Evolutionary conservation across 2,888 invertebrate species (phyloP), one percentile per base, ranked within the genome.

Genomic region (Himalopsyche tibetana): DNA sequence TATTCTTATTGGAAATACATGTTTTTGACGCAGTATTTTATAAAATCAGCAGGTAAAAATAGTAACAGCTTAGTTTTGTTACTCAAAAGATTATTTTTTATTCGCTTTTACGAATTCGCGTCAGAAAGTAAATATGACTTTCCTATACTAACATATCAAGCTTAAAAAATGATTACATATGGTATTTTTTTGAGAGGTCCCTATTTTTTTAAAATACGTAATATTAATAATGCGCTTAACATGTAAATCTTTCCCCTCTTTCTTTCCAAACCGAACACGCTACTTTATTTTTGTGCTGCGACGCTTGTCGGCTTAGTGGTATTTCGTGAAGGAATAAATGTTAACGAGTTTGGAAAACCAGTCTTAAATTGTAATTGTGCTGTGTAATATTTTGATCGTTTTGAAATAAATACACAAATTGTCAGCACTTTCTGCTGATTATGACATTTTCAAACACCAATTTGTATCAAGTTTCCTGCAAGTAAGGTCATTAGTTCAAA

Each of bases 351-450:
- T 63, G 19, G 28, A 63, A 63, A 63, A 63, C 63, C 63, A 63
- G 63, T 63, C 63, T 63, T 63, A 63, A 63, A n/a, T 63, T 63
- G 63, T 63, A 63, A 63, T 63, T 63, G 63, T 19, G 63, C 63
- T 63, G n/a, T 28, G 63, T 63, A 63, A 63, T 63, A 63, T 63
- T 63, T 63, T 63, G 63, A 63, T 63, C 63, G 63, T 11, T 19
- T 63, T 63, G 63, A 19, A 63, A 63, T 63, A 63, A 63, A 63
- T 63, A 63, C 63, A 63, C 63, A 63, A 63, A 63, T 63, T 63
- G 63, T 63, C 19, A 63, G 63, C 63, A 19, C 63, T 63, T 63
- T 63, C 19, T 28, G 28, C 19, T 63, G 63, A 63, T 63, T 63
- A 28, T 63, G 19, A 63, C 63, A 63, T 63, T 63, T 63, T 63